Evolutionary conservation across 1,140 invertebrate species (phyloP).

Genomic region (Dinoponera quadriceps): DNA sequence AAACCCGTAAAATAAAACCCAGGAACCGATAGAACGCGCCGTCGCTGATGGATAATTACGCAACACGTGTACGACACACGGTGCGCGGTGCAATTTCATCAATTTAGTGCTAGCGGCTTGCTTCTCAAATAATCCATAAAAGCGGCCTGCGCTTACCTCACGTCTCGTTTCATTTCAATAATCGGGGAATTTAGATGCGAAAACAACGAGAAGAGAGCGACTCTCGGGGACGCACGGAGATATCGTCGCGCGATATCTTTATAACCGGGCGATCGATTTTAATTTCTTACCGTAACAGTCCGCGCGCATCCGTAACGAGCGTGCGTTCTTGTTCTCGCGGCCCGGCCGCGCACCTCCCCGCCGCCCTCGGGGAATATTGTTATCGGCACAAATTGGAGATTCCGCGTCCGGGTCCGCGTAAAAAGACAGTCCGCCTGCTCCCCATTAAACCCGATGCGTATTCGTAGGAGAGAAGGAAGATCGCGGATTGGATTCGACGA

Average conservation of each 20-base stretch:
- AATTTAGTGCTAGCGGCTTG: neutral
- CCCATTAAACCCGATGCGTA: neutral
- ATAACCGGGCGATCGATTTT: neutral
- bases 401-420: neutral
- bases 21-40: too few relatives aligned
- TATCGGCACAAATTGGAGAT: slow-evolving; percentile 27
- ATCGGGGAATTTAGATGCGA: slow-evolving; percentile 4
- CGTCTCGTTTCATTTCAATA: slow-evolving; percentile 2
- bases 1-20: neutral
- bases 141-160: neutral
- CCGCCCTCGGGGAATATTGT: slow-evolving; percentile 6
- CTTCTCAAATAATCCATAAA: neutral
- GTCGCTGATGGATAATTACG: too few relatives aligned
- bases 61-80: neutral
- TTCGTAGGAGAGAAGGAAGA: neutral
- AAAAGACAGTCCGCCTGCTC: slow-evolving; percentile 13
- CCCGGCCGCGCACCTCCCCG: neutral
- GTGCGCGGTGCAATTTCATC: neutral
- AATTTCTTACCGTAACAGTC: neutral
- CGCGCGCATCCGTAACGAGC: neutral
- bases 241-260: neutral
- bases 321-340: neutral
- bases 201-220: neutral
- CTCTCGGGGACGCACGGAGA: too few relatives aligned
- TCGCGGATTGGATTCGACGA: neutral